Conservation (phyloP, 2,797 vertebrate genomes). For the Hafferia zeledoni region DNA sequence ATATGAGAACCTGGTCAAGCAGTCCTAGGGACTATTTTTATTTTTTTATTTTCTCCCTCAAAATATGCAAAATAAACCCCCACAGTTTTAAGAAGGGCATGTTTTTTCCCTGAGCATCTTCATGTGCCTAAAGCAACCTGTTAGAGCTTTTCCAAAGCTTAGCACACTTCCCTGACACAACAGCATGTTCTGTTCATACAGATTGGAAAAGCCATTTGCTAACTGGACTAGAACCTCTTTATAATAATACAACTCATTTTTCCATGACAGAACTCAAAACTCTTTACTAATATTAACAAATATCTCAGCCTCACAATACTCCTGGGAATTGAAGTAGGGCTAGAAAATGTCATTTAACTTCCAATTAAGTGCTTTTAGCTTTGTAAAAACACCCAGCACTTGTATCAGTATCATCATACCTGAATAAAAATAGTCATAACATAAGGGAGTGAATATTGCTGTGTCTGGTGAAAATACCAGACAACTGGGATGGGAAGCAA, state of each 20-base stretch:
- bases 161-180: not conserved
- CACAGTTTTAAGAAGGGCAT: not conserved
- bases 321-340: not conserved
- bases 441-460: not conserved
- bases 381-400: not conserved
- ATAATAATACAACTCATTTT: not conserved
- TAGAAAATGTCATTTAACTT: not conserved
- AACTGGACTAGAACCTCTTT: not conserved
- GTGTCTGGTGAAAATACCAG: not conserved
- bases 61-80: not conserved
- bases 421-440: not conserved
- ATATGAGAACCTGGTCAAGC: not conserved
- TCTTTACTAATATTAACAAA: not conserved
- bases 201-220: not conserved
- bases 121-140: not conserved
- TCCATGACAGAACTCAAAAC: not conserved
- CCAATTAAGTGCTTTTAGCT: not conserved
- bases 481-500: not conserved
- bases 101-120: not conserved
- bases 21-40: not conserved
- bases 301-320: not conserved
- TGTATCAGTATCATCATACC: not conserved
- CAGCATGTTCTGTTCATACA: not conserved
- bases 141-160: not conserved
- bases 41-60: not conserved